Conservation (phyloP, 2,113 vertebrate genomes). For the Pelobates fuscus region DNA sequence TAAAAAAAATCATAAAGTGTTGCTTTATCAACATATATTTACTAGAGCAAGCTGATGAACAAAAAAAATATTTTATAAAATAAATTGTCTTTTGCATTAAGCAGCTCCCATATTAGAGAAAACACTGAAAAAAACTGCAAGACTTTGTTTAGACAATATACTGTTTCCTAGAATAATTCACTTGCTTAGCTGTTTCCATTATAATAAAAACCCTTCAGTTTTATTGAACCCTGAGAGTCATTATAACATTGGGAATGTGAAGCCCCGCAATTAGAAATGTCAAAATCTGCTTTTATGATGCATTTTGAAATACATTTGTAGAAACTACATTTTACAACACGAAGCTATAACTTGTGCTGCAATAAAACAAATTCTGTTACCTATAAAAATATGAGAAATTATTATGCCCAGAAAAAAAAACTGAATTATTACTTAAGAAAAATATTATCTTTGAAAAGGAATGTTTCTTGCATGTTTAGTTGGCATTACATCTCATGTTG, state of each 20-base stretch:
- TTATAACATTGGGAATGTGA: conserved; percentile 31
- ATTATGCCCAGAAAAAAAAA: background rate
- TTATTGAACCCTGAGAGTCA: conserved; percentile 18
- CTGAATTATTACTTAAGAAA: too few species aligned
- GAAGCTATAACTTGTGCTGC: conserved; percentile 3
- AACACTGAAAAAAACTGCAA: background rate
- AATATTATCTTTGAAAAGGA: background rate
- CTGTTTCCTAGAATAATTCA: background rate
- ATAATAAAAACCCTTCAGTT: conserved; percentile 28
- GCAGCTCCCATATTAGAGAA: conserved; percentile 4
- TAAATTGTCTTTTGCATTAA: background rate
- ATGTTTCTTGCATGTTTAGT: background rate
- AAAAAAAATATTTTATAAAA: too few species aligned
- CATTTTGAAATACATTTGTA: conserved; percentile 12
- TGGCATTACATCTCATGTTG: too few species aligned
- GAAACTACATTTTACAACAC: conserved; percentile 11
- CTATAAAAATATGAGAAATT: conserved; percentile 4
- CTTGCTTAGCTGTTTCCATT: conserved; percentile 11
- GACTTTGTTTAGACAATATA: background rate
- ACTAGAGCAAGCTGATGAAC: background rate
- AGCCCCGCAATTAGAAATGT: conserved; percentile 30
- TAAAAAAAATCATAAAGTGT: too few species aligned
- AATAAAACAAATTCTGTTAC: conserved; percentile 7
- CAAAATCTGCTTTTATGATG: conserved; percentile 36
- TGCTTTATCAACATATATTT: conserved; percentile 23